Base-by-base conservation (phyloP, 1,140 invertebrate species). In the Metopolophium dirhodum region DNA sequence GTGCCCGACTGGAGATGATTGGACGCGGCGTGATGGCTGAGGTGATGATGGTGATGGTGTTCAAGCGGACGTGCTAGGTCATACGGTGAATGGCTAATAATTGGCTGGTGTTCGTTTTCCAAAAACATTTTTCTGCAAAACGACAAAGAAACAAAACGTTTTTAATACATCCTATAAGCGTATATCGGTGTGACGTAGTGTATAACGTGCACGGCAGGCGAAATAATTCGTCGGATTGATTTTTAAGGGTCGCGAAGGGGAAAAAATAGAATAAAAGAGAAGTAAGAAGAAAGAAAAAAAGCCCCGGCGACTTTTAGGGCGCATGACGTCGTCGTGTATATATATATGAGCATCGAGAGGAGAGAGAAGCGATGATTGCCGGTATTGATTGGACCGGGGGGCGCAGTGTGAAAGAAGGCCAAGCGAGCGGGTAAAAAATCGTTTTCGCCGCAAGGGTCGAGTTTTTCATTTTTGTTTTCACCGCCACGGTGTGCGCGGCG, bases 391-490 rank as follows among this genome's bases (percentile, higher is more conserved):
- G 91, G 82, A 93, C 91, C 91, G 91, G 49, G 82, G 91, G 82
- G 49, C 91, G 82, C 47, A 54, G 82, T 93, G 91, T 54, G 91
- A 93, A 93, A 93, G 91, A 93, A 93, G 82, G 91, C 91, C 77
- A 61, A 85, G 82, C 91, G 82, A 93, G 91, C 91, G 91, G 91
- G 91, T 93, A 93, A 93, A 93, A 93, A 93, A 93, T 93, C 91
- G 91, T 93, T 93, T 93, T 93, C 49, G 91, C 91, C 91, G 91
- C 91, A 47, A 93, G 91, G 82, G 91, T 92, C 68, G 91, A 92
- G 91, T 93, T 93, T 93, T 93, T 93, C 91, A 93, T 93, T 93
- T 93, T 93, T 93, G 91, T 93, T 93, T 93, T 93, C 91, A 57
- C 91, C 91, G 82, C 47, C 77, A 20, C 82, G 68, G 49, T 41